These are phyloP conservation scores for Nesometra sesokonis DNA, from an alignment of 35 echinoderm and acorn worm species.

Conservation along the genomic window DNA sequence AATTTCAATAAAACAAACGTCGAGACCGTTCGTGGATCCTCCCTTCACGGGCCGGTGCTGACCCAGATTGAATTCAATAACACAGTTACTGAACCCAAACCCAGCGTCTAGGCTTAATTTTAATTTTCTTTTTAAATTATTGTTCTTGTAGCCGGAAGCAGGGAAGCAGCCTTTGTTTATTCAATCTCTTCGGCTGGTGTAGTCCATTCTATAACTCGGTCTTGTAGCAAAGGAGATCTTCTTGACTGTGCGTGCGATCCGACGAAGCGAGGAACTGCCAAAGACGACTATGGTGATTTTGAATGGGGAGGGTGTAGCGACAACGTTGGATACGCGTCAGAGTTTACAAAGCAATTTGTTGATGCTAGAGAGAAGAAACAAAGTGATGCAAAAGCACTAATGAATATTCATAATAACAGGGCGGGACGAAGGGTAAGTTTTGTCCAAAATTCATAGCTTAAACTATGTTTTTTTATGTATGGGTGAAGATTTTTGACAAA, in stretches of 20 bases:
- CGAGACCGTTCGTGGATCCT: too few relatives aligned
- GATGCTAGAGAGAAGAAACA: slow-evolving; percentile 72
- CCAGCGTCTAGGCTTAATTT: too few relatives aligned
- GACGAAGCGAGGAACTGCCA: slow-evolving; percentile 41
- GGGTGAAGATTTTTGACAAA: too few relatives aligned
- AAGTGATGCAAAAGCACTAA: slow-evolving; percentile 66
- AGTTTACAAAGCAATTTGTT: slow-evolving; percentile 65
- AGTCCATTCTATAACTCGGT: slow-evolving; percentile 67
- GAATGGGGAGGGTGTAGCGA: slow-evolving; percentile 91
- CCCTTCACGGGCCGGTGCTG: too few relatives aligned
- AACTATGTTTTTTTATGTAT: too few relatives aligned
- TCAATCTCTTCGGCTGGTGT: slow-evolving; percentile 84
- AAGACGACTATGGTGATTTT: slow-evolving; percentile 54
- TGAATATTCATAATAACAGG: slow-evolving; percentile 92
- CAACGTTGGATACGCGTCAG: slow-evolving; percentile 81
- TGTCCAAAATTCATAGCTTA: too few relatives aligned
- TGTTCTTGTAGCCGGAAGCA: slow-evolving; percentile 31
- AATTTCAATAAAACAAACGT: too few relatives aligned
- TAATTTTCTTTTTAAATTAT: not conserved
- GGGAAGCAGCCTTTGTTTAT: slow-evolving; percentile 79
- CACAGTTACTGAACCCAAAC: not conserved
- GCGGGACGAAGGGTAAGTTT: slow-evolving; percentile 72
- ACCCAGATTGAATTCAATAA: too few relatives aligned
- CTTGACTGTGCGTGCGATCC: slow-evolving; percentile 82
- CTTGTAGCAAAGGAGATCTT: slow-evolving; percentile 82